Base-by-base conservation (phyloP, 1,140 invertebrate species). In the Brevipalpus yothersi region DNA sequence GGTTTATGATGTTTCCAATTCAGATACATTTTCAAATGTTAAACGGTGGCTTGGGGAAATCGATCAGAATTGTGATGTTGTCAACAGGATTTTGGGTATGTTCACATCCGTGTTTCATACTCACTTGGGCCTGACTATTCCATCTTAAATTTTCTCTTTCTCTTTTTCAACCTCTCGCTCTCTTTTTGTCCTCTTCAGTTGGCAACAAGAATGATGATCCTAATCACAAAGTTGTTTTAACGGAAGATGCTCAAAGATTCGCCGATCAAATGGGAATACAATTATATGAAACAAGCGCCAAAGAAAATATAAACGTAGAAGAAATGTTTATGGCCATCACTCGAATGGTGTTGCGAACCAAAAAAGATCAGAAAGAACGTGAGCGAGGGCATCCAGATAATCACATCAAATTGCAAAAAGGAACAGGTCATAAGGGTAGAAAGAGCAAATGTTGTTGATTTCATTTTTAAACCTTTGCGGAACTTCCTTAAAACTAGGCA, bases 171-270 rank as follows among this genome's bases (percentile, higher is more conserved):
- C 15, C 49, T 51, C 49, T 19, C 7, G 1, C n/a, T 55, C 17
- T 19, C 51, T 9, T 17, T 45, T 45, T 15, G 12, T 45, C 10
- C 43, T 51, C 7, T 8, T 51, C n/a, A 89, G 94, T 99, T 72
- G 94, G 94, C 56, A 99, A 99, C 74, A 98, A 98, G 77, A 92
- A 95, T 76, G 94, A 99, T 75, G 85, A 87, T 71, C 89, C 91
- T 51, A 88, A 92, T 67, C 77, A 85, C 63, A 95, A 97, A 77
- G 91, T 98, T 56, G 93, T 98, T 10, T 75, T 93, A 53, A 93
- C 90, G 55, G 86, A 91, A 72, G 94, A 99, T 77, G 93, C 93
- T 58, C 83, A 90, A 74, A 79, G 87, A 64, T 97, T 96, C 78
- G 91, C 92, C 53, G 84, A 83, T 70, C 86, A 93, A 74, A 96